Evolutionary conservation across 2,113 vertebrate species (phyloP).

Genomic region (Calonectris borealis): DNA sequence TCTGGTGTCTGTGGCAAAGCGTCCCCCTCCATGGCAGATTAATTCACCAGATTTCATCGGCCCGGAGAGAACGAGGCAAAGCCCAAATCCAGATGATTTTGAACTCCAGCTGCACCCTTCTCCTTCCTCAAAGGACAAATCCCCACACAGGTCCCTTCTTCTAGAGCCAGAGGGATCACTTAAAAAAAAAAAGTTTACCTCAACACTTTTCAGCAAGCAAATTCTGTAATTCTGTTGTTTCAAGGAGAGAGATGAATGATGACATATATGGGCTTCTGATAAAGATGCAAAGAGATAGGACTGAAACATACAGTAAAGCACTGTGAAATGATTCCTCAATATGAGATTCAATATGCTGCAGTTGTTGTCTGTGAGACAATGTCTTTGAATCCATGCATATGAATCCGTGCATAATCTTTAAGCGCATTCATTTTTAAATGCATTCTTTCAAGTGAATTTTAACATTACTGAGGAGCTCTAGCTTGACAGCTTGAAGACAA

Average conservation of each 20-base stretch:
- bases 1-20: conserved; percentile 1
- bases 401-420: conserved; percentile 45
- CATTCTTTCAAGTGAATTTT: conserved; percentile 52
- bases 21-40: background rate
- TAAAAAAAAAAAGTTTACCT: background rate
- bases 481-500: conserved; percentile 37
- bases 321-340: conserved; percentile 14
- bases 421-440: conserved; percentile 48
- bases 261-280: conserved; percentile 59
- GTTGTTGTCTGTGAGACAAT: conserved; percentile 56
- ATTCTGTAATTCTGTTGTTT: conserved; percentile 29
- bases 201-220: conserved; percentile 24
- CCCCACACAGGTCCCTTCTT: background rate
- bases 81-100: background rate
- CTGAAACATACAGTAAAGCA: conserved; percentile 38
- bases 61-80: background rate
- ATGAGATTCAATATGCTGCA: conserved; percentile 35
- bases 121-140: background rate
- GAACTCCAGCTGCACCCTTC: background rate
- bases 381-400: conserved; percentile 58
- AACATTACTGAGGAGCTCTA: conserved; percentile 19
- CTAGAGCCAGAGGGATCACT: background rate
- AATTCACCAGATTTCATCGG: background rate
- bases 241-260: conserved; percentile 40
- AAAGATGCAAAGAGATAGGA: conserved; percentile 59